These are phyloP conservation scores for Schlechtendalia chinensis DNA, from an alignment of 1,140 invertebrate genomes.

Conservation along the genomic window DNA sequence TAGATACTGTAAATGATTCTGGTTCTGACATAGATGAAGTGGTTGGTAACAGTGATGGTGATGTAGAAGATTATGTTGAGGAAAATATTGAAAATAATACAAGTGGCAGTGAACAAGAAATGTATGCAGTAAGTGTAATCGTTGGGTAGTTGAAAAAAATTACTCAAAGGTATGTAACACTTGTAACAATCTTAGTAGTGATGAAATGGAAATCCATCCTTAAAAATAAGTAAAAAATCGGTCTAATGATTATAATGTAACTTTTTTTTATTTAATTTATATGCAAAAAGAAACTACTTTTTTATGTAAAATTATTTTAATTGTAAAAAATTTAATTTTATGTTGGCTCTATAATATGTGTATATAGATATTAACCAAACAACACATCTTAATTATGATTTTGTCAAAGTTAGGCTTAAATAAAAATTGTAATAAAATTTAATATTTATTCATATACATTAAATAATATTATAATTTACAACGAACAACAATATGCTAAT, in stretches of 20 bases:
- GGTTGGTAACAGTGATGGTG: conserved; percentile 1
- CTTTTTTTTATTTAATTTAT: background rate
- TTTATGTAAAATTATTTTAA: too few species aligned
- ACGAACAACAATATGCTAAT: too few species aligned
- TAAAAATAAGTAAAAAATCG: conserved; percentile 3
- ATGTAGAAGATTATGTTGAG: conserved; percentile 25
- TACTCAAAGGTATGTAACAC: background rate
- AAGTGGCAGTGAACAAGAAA: conserved; percentile 22
- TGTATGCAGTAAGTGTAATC: background rate
- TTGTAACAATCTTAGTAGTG: background rate
- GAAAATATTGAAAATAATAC: conserved; percentile 18
- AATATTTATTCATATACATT: too few species aligned
- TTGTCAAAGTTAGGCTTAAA: too few species aligned
- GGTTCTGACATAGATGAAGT: background rate
- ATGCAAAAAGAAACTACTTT: background rate
- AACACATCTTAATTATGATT: too few species aligned
- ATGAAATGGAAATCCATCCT: background rate
- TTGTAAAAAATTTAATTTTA: too few species aligned
- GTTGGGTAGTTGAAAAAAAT: conserved; percentile 21
- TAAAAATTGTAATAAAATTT: too few species aligned
- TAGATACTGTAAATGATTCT: conserved; percentile 17
- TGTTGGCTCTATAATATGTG: too few species aligned
- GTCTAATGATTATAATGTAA: conserved; percentile 2
- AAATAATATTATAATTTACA: too few species aligned
- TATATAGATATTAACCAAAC: too few species aligned